Percentiles rank a stretch among this genome's conserved stretches.
phyloP scores from a whole-genome alignment of 1,140 invertebrate genomes.

The Orchestia grillus region DNA sequence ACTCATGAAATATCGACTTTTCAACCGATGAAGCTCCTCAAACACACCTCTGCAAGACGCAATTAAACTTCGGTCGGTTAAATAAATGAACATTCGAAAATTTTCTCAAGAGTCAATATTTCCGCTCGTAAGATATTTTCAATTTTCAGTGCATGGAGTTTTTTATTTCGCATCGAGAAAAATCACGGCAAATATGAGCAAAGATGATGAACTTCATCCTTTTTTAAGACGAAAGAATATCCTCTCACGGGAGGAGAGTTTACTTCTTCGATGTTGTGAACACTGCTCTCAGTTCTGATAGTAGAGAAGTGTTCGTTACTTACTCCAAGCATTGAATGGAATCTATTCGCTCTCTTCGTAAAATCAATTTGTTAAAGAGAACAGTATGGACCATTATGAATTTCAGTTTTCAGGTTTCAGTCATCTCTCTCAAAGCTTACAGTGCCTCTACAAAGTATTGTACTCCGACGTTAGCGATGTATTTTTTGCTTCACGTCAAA shows the following conservation, averaged over 20 bases:
- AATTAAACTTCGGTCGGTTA: not conserved
- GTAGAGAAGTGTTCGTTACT: not conserved
- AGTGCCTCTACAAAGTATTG: too few species aligned
- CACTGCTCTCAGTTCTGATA: not conserved
- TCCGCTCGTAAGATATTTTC: not conserved
- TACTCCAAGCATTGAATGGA: not conserved
- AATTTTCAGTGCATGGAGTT: too few species aligned
- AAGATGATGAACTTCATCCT: not conserved
- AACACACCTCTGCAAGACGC: not conserved
- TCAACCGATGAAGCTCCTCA: not conserved
- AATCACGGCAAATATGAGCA: too few species aligned
- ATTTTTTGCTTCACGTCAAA: too few species aligned
- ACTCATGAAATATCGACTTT: not conserved
- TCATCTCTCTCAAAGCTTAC: too few species aligned
- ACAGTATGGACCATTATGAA: too few species aligned
- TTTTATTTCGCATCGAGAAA: too few species aligned
- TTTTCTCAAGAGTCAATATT: not conserved
- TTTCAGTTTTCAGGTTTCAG: too few species aligned
- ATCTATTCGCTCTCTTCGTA: too few species aligned
- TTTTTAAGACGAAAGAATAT: not conserved
- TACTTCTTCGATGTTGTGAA: not conserved
- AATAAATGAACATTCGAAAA: not conserved
- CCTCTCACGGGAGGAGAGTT: not conserved
- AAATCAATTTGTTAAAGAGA: too few species aligned
- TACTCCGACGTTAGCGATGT: too few species aligned